A percentile compares a stretch with the other conserved stretches of the same genome.
These are phyloP conservation scores for Chalcis sispes DNA, from an alignment of 2,888 invertebrate genomes.

Conservation along the genomic window DNA sequence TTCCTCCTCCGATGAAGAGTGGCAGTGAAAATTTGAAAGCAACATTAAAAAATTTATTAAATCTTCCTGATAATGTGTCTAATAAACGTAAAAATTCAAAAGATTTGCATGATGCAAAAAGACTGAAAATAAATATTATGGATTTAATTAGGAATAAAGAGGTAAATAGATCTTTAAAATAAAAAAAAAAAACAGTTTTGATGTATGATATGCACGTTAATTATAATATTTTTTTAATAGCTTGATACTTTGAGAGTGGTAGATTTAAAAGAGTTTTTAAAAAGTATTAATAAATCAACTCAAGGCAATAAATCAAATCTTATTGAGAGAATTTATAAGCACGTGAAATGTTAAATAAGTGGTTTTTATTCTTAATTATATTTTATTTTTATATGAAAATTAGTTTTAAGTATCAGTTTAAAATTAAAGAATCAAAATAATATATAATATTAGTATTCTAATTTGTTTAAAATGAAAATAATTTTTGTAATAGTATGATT, in stretches of 20 bases:
- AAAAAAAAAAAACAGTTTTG: constrained; percentile 8
- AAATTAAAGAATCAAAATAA: no score
- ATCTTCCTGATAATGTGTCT: background rate
- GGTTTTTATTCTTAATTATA: no score
- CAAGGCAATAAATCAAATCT: constrained; percentile 50
- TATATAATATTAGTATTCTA: no score
- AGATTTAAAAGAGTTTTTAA: constrained; percentile 37
- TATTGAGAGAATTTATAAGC: constrained; percentile 25
- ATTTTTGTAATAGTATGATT: no score
- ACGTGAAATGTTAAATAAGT: no score
- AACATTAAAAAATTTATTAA: constrained; percentile 5
- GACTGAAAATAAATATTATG: constrained; percentile 22
- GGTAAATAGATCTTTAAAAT: constrained; percentile 26
- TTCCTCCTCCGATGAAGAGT: constrained; percentile 23
- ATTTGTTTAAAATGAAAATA: no score
- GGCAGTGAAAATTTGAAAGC: background rate
- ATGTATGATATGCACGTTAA: background rate
- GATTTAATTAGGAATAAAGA: constrained; percentile 4
- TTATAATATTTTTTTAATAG: constrained; percentile 29
- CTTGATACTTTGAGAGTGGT: constrained; percentile 34
- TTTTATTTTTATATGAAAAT: no score
- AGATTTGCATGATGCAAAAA: background rate
- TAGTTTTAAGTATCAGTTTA: no score
- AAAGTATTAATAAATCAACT: background rate
- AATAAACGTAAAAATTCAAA: background rate